phyloP scores from a whole-genome alignment of 2,888 invertebrate species.

The Ectobius pallidus region DNA sequence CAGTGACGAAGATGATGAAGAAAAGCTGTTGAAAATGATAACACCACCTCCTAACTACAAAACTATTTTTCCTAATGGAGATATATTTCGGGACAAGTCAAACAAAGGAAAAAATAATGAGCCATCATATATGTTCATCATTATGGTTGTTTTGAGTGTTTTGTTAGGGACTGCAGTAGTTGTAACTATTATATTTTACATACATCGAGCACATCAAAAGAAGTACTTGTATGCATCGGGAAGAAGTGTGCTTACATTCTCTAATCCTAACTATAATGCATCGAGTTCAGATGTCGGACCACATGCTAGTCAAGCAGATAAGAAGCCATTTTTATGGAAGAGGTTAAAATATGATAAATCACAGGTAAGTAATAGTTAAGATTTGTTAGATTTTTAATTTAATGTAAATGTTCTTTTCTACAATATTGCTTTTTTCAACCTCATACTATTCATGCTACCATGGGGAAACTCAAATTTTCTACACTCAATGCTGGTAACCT shows the following conservation, averaged over 20 bases:
- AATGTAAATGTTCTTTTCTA: too few species aligned
- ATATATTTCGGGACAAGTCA: neutral
- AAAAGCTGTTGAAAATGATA: neutral
- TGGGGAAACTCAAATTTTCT: too few species aligned
- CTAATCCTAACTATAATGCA: slow-evolving; percentile 85
- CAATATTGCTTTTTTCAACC: too few species aligned
- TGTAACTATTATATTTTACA: slow-evolving; percentile 53
- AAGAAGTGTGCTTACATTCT: slow-evolving; percentile 80
- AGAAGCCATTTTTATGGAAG: slow-evolving; percentile 70
- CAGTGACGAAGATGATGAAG: neutral
- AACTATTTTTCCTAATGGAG: neutral
- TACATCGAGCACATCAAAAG: slow-evolving; percentile 58
- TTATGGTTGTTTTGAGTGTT: slow-evolving; percentile 29
- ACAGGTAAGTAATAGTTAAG: slow-evolving; percentile 66
- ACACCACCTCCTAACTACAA: neutral
- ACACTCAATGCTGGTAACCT: too few species aligned
- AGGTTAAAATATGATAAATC: slow-evolving; percentile 81
- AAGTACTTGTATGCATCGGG: slow-evolving; percentile 61
- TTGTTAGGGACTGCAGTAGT: slow-evolving; percentile 24
- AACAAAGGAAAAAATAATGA: neutral
- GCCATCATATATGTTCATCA: slow-evolving; percentile 32
- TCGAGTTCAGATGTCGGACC: slow-evolving; percentile 59
- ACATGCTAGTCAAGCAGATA: slow-evolving; percentile 54
- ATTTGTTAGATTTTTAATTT: too few species aligned
- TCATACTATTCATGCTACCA: too few species aligned